Evolutionary conservation across 2,888 invertebrate genomes (phyloP), one percentile per base, ranked within the genome.

Genomic region (Prosapia bicincta): DNA sequence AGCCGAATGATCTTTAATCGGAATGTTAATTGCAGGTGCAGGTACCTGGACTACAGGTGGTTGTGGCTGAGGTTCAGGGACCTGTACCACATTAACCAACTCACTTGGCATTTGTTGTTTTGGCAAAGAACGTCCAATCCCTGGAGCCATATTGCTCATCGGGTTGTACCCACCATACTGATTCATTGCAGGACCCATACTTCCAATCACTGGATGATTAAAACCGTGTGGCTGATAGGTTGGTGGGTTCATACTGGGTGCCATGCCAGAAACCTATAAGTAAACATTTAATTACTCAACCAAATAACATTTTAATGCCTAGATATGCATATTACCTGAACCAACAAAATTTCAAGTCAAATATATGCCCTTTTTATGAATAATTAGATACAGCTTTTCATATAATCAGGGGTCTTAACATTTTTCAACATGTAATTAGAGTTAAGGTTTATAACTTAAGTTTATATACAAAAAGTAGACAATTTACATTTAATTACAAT

Each of bases 231-330:
- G 26, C 69, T 69, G 72, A 30, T 76, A 71, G 83, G 73, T 43
- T 13, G 78, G 66, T 54, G 70, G 69, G 38, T 66, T 77, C 74
- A 92, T 87, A 71, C 91, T 89, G 66, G 93, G 92, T 65, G 92
- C 92, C 83, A 93, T 90, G 78, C 67, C 67, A 26, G 93, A 94
- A 86, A 93, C 91, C 88, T 93, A 91, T 69, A 77, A 80, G 75
- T 67, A 80, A 30, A 30, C n/a, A n/a, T n/a, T n/a, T n/a, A n/a
- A n/a, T n/a, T n/a, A n/a, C n/a, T n/a, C n/a, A n/a, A n/a, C n/a
- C n/a, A n/a, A n/a, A n/a, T n/a, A n/a, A n/a, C n/a, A n/a, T n/a
- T n/a, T n/a, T n/a, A n/a, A n/a, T n/a, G n/a, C n/a, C n/a, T n/a
- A n/a, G n/a, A n/a, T n/a, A n/a, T n/a, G n/a, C n/a, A n/a, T n/a